Percentiles rank a stretch among this genome's conserved stretches.
Evolutionary conservation across 1,140 invertebrate species (phyloP).

Genomic region (Drosophila lowei): DNA sequence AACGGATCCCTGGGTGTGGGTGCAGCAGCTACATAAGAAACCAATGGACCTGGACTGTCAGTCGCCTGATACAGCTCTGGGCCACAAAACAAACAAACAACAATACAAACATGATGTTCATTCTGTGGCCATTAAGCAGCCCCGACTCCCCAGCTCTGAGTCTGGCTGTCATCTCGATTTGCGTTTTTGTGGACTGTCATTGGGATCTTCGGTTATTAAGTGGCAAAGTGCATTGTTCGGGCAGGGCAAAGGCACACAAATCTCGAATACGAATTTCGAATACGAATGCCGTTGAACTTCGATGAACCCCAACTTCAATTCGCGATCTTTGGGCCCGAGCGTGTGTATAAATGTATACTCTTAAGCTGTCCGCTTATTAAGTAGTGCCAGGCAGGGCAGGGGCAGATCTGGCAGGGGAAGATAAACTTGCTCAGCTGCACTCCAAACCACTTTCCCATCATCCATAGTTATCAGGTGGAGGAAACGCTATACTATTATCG

Average conservation of each 20-base stretch:
- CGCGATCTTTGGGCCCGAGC: slow-evolving; percentile 37
- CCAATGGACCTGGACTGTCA: neutral
- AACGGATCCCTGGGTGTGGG: slow-evolving; percentile 1
- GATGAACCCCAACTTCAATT: slow-evolving; percentile 30
- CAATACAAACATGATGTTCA: slow-evolving; percentile 4
- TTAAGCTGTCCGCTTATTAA: slow-evolving; percentile 26
- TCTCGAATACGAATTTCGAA: slow-evolving; percentile 48
- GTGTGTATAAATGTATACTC: slow-evolving; percentile 40
- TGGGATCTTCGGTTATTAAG: slow-evolving; percentile 46
- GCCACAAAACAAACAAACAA: neutral
- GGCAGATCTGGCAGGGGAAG: slow-evolving; percentile 4
- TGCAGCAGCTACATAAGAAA: neutral
- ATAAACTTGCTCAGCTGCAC: slow-evolving; percentile 43
- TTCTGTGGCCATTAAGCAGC: slow-evolving; percentile 30
- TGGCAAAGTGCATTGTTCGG: slow-evolving; percentile 70
- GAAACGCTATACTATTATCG: slow-evolving; percentile 7
- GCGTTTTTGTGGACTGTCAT: slow-evolving; percentile 13
- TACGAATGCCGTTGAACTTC: slow-evolving; percentile 57
- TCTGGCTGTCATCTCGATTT: slow-evolving; percentile 24
- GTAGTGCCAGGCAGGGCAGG: neutral
- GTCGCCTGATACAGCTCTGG: neutral
- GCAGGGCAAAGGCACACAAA: slow-evolving; percentile 10
- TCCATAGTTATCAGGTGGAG: slow-evolving; percentile 29
- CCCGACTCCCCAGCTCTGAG: neutral
- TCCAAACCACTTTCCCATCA: slow-evolving; percentile 30